Conservation (phyloP, 1,140 invertebrate species). For the Thaumatotibia leucotreta region DNA sequence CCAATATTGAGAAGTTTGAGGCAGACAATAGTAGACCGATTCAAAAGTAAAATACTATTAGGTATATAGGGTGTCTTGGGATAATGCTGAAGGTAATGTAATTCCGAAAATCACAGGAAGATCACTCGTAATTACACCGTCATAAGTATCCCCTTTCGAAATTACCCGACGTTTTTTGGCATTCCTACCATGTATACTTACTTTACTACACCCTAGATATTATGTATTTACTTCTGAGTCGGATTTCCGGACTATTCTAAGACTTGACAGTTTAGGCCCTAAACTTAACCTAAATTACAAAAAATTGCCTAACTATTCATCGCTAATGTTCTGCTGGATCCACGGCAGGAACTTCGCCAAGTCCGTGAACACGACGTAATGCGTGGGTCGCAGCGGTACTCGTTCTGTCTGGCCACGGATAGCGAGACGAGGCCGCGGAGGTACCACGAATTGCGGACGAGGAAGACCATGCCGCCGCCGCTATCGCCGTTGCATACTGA, state of each 20-base stretch:
- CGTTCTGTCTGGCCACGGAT: constrained; percentile 69
- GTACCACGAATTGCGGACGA: constrained; percentile 58
- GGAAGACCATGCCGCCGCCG: constrained; percentile 78
- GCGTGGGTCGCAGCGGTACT: constrained; percentile 72
- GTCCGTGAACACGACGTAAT: constrained; percentile 79
- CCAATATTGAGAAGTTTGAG: too few relatives aligned
- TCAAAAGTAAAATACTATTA: too few relatives aligned
- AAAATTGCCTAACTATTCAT: constrained; percentile 25
- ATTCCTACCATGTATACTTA: too few relatives aligned
- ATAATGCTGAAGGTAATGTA: too few relatives aligned
- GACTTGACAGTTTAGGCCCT: neutral
- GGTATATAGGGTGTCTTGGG: too few relatives aligned
- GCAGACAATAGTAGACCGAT: too few relatives aligned
- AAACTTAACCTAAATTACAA: neutral
- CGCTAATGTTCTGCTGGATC: constrained; percentile 57
- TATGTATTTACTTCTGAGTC: too few relatives aligned
- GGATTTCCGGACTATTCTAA: neutral
- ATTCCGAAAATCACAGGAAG: too few relatives aligned
- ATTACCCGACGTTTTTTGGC: too few relatives aligned
- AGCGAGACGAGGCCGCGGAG: constrained; percentile 77
- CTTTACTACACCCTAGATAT: too few relatives aligned
- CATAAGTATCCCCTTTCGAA: too few relatives aligned
- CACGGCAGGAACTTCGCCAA: constrained; percentile 76
- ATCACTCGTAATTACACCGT: too few relatives aligned
- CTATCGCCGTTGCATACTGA: constrained; percentile 79